These are phyloP conservation scores for Monochamus alternatus DNA, from an alignment of 2,888 invertebrate species.

Conservation along the genomic window DNA sequence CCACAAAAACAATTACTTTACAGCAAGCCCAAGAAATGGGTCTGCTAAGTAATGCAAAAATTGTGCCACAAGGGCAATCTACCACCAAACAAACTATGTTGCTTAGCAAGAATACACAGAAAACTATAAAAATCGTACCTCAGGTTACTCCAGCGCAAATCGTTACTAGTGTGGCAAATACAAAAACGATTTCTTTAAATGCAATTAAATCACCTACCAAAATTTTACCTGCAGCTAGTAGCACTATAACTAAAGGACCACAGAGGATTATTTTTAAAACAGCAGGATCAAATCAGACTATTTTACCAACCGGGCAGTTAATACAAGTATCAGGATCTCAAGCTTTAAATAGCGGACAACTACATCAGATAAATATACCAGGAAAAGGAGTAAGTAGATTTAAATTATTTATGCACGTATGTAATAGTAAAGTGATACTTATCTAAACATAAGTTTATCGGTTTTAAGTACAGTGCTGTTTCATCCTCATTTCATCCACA, in stretches of 20 bases:
- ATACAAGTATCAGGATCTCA: slow-evolving; percentile 66
- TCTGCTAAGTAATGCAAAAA: slow-evolving; percentile 72
- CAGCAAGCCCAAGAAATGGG: slow-evolving; percentile 79
- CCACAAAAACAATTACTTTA: slow-evolving; percentile 77
- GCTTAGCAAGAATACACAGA: slow-evolving; percentile 65
- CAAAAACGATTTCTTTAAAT: slow-evolving; percentile 68
- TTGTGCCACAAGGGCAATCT: slow-evolving; percentile 67
- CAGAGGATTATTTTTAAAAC: slow-evolving; percentile 75
- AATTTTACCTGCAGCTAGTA: slow-evolving; percentile 77
- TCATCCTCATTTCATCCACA: too few species aligned
- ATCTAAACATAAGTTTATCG: too few species aligned
- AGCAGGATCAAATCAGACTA: slow-evolving; percentile 66
- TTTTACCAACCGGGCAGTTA: slow-evolving; percentile 67
- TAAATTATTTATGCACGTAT: too few species aligned
- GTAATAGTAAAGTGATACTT: too few species aligned
- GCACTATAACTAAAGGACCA: slow-evolving; percentile 72
- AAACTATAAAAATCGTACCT: slow-evolving; percentile 67
- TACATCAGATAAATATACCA: slow-evolving; percentile 83
- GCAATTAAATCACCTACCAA: slow-evolving; percentile 80
- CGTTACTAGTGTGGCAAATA: slow-evolving; percentile 60
- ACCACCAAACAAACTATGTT: slow-evolving; percentile 70
- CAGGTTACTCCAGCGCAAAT: slow-evolving; percentile 57
- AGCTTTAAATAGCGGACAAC: slow-evolving; percentile 71
- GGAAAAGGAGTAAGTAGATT: slow-evolving; percentile 77
- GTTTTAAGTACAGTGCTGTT: too few species aligned